phyloP scores from a whole-genome alignment of 1,140 invertebrate genomes.

The Listronotus oregonensis region DNA sequence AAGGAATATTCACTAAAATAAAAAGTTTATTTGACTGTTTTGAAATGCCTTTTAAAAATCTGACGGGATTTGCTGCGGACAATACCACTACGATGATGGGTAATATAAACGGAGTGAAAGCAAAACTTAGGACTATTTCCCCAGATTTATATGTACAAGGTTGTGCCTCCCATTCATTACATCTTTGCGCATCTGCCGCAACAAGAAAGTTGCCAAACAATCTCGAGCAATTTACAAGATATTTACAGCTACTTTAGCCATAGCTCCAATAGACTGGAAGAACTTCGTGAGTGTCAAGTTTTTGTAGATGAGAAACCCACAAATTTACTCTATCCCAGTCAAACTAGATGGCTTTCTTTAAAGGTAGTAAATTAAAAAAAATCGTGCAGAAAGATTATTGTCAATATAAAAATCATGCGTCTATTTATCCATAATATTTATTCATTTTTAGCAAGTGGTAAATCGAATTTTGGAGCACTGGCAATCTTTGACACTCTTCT shows the following conservation, averaged over 20 bases:
- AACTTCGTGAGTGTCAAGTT: conserved; percentile 15
- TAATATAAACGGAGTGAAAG: conserved; percentile 10
- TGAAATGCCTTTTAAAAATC: too few species aligned
- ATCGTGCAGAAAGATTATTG: too few species aligned
- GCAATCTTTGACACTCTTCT: too few species aligned
- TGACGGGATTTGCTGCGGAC: too few species aligned
- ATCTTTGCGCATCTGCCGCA: conserved; percentile 19
- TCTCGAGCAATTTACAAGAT: conserved; percentile 16
- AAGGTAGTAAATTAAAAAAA: too few species aligned
- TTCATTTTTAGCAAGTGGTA: too few species aligned
- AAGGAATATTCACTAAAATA: too few species aligned
- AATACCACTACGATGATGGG: conserved; percentile 24
- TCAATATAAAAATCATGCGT: too few species aligned
- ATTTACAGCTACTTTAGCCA: conserved; percentile 15
- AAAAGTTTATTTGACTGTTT: too few species aligned
- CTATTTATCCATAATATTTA: too few species aligned
- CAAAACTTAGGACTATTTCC: conserved; percentile 10
- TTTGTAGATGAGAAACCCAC: conserved; percentile 14
- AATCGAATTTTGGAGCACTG: too few species aligned
- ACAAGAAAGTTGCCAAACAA: conserved; percentile 18
- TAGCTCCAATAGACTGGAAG: conserved; percentile 4
- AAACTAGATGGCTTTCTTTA: conserved; percentile 26
- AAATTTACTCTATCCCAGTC: conserved; percentile 7
- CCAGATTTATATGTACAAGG: conserved; percentile 11
- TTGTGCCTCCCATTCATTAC: conserved; percentile 24